A percentile compares a stretch with the other conserved stretches of the same genome.
Evolutionary conservation across 1,140 invertebrate genomes (phyloP).

Genomic region (Aethina tumida): DNA sequence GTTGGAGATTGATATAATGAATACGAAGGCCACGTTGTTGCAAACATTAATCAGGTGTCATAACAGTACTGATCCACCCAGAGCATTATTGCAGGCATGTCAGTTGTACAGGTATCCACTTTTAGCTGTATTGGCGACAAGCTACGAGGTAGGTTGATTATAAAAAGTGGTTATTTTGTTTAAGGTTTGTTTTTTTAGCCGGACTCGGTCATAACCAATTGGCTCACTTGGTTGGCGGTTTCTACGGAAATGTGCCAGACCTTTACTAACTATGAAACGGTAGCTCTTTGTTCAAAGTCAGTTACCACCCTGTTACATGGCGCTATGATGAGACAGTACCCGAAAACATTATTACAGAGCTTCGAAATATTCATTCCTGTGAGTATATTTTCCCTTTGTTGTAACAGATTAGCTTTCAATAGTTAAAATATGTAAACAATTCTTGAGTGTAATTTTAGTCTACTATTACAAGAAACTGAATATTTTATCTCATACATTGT

Average conservation of each 20-base stretch:
- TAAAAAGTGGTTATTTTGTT: slow-evolving; percentile 3
- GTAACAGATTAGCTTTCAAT: too few species aligned
- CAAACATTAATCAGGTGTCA: slow-evolving; percentile 52
- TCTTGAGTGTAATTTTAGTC: too few species aligned
- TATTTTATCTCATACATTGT: too few species aligned
- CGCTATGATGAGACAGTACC: slow-evolving; percentile 41
- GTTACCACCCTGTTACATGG: slow-evolving; percentile 42
- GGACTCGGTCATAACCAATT: slow-evolving; percentile 48
- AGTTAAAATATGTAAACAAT: slow-evolving; percentile 3
- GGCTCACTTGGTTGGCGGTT: slow-evolving; percentile 50
- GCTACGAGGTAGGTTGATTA: slow-evolving; percentile 48
- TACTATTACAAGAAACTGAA: too few species aligned
- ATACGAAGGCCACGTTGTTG: slow-evolving; percentile 46
- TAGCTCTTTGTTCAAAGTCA: slow-evolving; percentile 32
- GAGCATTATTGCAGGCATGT: slow-evolving; percentile 46
- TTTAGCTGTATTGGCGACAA: slow-evolving; percentile 51
- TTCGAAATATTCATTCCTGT: slow-evolving; percentile 55
- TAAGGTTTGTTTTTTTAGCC: slow-evolving; percentile 39
- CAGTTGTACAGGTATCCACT: slow-evolving; percentile 44
- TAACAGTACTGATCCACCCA: slow-evolving; percentile 54
- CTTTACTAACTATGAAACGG: slow-evolving; percentile 32
- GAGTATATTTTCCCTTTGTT: too few species aligned
- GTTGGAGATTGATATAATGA: slow-evolving; percentile 28
- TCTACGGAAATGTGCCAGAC: slow-evolving; percentile 36
- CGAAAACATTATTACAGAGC: slow-evolving; percentile 45